phyloP scores from a whole-genome alignment of 1,140 invertebrate species.

The Drosophila sechellia region DNA sequence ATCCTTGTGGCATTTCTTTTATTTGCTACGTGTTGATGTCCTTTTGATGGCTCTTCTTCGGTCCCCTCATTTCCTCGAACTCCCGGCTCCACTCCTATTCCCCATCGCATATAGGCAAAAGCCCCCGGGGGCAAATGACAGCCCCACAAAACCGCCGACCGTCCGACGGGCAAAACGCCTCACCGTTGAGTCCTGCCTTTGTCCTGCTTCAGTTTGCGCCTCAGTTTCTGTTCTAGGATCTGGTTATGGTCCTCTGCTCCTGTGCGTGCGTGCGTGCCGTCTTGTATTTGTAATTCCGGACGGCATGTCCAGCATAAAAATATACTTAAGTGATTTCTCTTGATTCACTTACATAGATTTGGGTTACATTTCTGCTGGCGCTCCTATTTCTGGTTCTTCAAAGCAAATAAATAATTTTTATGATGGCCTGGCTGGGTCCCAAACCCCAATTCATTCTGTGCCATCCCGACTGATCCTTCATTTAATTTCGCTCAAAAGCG shows the following conservation, averaged over 20 bases:
- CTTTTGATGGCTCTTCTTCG: slow-evolving; percentile 76
- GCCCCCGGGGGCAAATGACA: slow-evolving; percentile 70
- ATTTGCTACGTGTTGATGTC: slow-evolving; percentile 83
- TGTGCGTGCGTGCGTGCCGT: slow-evolving; percentile 69
- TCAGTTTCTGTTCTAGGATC: slow-evolving; percentile 16
- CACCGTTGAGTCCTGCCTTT: slow-evolving; percentile 13
- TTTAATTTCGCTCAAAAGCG: slow-evolving; percentile 83
- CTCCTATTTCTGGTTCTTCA: slow-evolving; percentile 57
- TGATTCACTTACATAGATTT: slow-evolving; percentile 83
- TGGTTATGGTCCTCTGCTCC: slow-evolving; percentile 13
- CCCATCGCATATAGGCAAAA: slow-evolving; percentile 20
- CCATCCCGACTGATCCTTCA: slow-evolving; percentile 54
- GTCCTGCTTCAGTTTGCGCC: slow-evolving; percentile 15
- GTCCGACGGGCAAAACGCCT: slow-evolving; percentile 25
- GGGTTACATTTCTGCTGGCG: slow-evolving; percentile 74
- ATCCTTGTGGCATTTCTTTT: slow-evolving; percentile 82
- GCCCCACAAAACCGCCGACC: slow-evolving; percentile 67
- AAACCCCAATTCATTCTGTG: not conserved
- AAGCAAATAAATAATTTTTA: slow-evolving; percentile 81
- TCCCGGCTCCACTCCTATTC: not conserved
- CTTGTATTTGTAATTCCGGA: slow-evolving; percentile 80
- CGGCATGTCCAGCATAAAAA: slow-evolving; percentile 83
- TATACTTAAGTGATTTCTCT: slow-evolving; percentile 83
- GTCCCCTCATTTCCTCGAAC: slow-evolving; percentile 5
- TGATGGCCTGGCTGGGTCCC: slow-evolving; percentile 47